Conservation (phyloP, 1,140 invertebrate species). For the Coenobita brevimanus region DNA sequence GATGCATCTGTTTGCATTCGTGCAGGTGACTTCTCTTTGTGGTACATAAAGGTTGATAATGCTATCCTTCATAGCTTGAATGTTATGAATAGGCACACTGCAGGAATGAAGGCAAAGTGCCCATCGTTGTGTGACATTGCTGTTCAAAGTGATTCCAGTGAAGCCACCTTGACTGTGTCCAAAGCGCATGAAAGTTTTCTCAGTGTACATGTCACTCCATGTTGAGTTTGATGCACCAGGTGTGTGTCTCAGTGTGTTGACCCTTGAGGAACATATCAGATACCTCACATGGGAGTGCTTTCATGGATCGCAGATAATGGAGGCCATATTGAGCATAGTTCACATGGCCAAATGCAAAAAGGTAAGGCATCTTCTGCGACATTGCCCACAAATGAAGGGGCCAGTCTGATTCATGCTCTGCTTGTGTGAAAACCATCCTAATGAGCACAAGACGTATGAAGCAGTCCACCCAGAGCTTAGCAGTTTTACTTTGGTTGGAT, state of each 20-base stretch:
- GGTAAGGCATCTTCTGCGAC: not conserved
- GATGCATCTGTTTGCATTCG: constrained; percentile 3
- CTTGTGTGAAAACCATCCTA: no score
- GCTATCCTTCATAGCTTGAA: not conserved
- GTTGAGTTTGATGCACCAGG: constrained; percentile 18
- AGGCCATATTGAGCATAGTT: not conserved
- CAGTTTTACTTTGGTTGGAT: no score
- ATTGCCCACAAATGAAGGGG: no score
- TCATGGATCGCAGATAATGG: not conserved
- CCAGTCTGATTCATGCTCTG: no score
- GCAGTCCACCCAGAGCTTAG: no score
- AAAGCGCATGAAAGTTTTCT: not conserved
- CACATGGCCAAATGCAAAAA: constrained; percentile 7
- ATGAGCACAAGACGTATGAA: no score
- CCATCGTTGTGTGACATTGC: constrained; percentile 1
- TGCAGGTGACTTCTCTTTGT: constrained; percentile 9
- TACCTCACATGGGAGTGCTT: not conserved
- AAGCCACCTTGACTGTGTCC: no score
- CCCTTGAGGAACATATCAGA: not conserved
- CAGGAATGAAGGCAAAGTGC: not conserved
- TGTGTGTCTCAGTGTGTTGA: constrained; percentile 5
- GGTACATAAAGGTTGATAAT: not conserved
- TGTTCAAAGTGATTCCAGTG: no score
- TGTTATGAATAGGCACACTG: not conserved
- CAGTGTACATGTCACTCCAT: no score